Conservation (phyloP, 1,140 invertebrate species). For the Cydia strobilella region DNA sequence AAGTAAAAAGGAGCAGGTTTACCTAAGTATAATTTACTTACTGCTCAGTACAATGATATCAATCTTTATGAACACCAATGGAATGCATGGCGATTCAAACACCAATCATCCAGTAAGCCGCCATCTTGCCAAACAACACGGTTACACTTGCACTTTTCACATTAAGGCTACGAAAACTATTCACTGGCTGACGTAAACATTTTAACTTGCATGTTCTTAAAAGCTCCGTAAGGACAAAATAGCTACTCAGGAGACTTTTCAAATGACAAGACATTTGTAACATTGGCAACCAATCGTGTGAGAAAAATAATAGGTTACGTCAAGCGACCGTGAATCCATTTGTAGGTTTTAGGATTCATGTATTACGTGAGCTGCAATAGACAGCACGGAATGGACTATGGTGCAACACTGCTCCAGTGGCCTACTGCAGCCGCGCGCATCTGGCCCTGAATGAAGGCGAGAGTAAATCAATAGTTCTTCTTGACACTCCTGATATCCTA, state of each 20-base stretch:
- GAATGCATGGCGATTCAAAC: no score
- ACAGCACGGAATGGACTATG: conserved; percentile 63
- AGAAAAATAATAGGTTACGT: background rate
- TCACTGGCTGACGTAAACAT: background rate
- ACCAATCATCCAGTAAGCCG: background rate
- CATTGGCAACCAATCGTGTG: background rate
- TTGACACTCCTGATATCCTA: conserved; percentile 47
- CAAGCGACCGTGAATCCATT: background rate
- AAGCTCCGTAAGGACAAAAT: background rate
- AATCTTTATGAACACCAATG: no score
- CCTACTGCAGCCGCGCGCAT: conserved; percentile 76
- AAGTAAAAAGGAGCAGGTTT: no score
- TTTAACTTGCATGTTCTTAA: background rate
- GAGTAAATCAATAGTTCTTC: conserved; percentile 77
- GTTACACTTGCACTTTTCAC: background rate
- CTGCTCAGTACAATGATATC: no score
- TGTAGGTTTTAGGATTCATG: conserved; percentile 12
- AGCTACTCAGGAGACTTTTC: background rate
- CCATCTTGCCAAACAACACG: background rate
- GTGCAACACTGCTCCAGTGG: conserved; percentile 66
- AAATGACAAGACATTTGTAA: background rate
- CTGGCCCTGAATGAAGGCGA: conserved; percentile 71
- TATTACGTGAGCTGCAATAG: conserved; percentile 59
- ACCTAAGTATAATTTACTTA: no score
- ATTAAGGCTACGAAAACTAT: background rate